These are phyloP conservation scores for Emmelina monodactyla DNA, from an alignment of 2,888 invertebrate genomes.

Conservation along the genomic window DNA sequence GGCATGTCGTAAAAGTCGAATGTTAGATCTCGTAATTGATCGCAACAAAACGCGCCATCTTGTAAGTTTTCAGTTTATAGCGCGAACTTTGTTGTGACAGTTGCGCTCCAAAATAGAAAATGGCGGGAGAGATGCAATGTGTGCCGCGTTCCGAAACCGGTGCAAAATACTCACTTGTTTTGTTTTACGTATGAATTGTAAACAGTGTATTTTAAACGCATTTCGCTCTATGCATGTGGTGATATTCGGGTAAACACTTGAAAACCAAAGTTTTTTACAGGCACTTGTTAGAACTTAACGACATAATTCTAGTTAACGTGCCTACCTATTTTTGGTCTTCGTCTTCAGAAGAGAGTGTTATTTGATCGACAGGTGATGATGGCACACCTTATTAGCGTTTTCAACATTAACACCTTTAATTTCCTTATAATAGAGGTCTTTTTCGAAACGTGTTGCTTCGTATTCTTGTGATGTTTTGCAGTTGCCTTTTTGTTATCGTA, in stretches of 20 bases:
- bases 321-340: constrained; percentile 4
- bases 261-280: not conserved
- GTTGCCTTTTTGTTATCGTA: constrained; percentile 33
- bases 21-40: too few species aligned
- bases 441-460: too few species aligned
- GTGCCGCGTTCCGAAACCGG: constrained; percentile 13
- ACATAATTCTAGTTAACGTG: too few species aligned
- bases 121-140: constrained; percentile 11
- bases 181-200: not conserved
- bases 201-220: not conserved
- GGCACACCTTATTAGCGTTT: too few species aligned
- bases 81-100: constrained; percentile 21
- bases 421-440: too few species aligned
- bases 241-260: not conserved
- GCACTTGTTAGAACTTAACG: not conserved
- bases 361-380: not conserved
- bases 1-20: too few species aligned
- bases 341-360: constrained; percentile 4
- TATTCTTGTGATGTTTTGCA: too few species aligned
- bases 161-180: not conserved
- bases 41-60: too few species aligned
- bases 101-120: constrained; percentile 24
- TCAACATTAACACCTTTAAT: too few species aligned
- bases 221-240: not conserved
- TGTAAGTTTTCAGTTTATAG: constrained; percentile 21